phyloP scores from a whole-genome alignment of 2,113 vertebrate species.

The Sisor rabdophorus region DNA sequence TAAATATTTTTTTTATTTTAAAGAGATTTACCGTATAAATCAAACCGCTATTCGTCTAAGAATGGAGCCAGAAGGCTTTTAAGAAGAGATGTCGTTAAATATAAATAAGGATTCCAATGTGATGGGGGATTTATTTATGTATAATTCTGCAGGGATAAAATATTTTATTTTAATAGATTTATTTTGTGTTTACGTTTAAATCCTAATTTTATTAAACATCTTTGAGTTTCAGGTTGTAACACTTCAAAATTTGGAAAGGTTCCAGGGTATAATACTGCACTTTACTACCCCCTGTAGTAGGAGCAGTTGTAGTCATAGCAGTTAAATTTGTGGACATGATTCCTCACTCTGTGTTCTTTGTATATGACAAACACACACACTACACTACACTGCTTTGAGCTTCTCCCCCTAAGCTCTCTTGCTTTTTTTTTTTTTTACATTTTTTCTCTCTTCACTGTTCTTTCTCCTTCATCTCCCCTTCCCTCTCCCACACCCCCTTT shows the following conservation, averaged over 20 bases:
- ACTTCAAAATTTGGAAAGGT: neutral
- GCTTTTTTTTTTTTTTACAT: constrained; percentile 29
- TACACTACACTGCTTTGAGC: constrained; percentile 25
- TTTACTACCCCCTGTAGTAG: neutral
- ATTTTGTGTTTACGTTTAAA: neutral
- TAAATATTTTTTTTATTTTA: no score
- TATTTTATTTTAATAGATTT: neutral
- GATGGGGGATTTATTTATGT: neutral
- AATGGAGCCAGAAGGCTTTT: neutral
- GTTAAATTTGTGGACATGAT: neutral
- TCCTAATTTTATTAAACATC: neutral
- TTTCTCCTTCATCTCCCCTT: constrained; percentile 28
- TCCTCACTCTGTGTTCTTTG: neutral
- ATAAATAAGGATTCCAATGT: neutral
- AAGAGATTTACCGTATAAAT: neutral
- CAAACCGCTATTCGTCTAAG: no score
- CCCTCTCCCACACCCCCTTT: constrained; percentile 55
- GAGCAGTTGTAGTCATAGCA: no score
- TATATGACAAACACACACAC: neutral
- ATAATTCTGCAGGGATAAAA: neutral
- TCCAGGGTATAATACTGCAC: neutral
- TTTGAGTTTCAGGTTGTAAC: constrained; percentile 3
- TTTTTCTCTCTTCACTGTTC: constrained; percentile 47
- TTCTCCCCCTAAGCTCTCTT: constrained; percentile 27
- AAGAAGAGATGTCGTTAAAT: neutral